Evolutionary conservation across 2,888 invertebrate genomes (phyloP).

Genomic region (Coleophora flavipennella): DNA sequence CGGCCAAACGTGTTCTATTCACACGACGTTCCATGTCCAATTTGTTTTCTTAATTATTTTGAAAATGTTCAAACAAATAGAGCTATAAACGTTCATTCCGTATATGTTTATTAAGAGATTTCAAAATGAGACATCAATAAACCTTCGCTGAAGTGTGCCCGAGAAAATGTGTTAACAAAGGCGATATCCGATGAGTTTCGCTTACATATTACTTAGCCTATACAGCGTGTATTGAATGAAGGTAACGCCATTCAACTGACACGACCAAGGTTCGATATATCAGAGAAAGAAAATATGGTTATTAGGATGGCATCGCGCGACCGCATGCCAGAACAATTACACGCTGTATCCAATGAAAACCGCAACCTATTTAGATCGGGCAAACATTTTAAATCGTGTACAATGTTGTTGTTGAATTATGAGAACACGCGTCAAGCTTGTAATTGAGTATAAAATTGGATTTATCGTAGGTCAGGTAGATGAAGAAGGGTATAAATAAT

Average conservation of each 20-base stretch:
- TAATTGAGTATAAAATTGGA: too few relatives aligned
- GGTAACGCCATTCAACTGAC: slow-evolving; percentile 19
- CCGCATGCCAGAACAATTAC: slow-evolving; percentile 64
- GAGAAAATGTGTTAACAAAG: slow-evolving; percentile 11
- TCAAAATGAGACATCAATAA: slow-evolving; percentile 20
- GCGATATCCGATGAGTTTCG: too few relatives aligned
- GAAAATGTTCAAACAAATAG: slow-evolving; percentile 40
- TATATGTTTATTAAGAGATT: slow-evolving; percentile 15
- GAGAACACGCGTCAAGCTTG: too few relatives aligned
- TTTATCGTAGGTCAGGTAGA: too few relatives aligned
- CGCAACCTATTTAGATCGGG: neutral
- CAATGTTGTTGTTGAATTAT: neutral
- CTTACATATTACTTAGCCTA: too few relatives aligned
- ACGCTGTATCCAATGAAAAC: slow-evolving; percentile 47
- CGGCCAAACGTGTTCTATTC: slow-evolving; percentile 45
- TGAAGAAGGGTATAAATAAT: too few relatives aligned
- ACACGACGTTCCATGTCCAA: slow-evolving; percentile 35
- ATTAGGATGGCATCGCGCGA: slow-evolving; percentile 53
- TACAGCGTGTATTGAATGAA: too few relatives aligned
- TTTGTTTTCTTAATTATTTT: slow-evolving; percentile 47
- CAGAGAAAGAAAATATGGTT: slow-evolving; percentile 46
- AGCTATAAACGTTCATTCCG: slow-evolving; percentile 23
- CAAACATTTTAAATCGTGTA: slow-evolving; percentile 8
- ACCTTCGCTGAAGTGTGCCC: slow-evolving; percentile 23
- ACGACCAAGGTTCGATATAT: slow-evolving; percentile 45